These are phyloP conservation scores for Trichonephila clavata DNA, from an alignment of 1,140 invertebrate species.

Conservation along the genomic window DNA sequence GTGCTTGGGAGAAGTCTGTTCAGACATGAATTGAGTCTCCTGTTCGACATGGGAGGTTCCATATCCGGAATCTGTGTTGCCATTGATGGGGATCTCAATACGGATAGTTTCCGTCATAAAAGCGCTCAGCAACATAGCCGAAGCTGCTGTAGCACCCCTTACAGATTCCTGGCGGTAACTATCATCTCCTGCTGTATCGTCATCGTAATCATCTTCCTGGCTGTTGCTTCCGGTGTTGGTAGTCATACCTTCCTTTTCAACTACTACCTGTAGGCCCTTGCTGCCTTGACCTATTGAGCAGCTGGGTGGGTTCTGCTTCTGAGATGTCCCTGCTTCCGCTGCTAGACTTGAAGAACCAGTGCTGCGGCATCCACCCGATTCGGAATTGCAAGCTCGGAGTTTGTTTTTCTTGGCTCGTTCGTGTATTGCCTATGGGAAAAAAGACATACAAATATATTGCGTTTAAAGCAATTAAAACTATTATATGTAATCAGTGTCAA, in stretches of 20 bases:
- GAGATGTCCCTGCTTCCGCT: neutral
- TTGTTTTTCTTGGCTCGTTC: slow-evolving; percentile 57
- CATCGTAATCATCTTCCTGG: slow-evolving; percentile 77
- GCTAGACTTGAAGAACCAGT: slow-evolving; percentile 31
- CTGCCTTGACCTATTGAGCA: neutral
- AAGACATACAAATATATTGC: neutral
- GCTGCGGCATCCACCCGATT: slow-evolving; percentile 42
- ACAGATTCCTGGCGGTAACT: neutral
- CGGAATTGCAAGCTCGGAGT: slow-evolving; percentile 21
- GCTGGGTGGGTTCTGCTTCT: neutral
- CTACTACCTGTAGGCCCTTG: slow-evolving; percentile 53
- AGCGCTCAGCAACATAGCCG: slow-evolving; percentile 51
- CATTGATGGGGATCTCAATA: slow-evolving; percentile 85
- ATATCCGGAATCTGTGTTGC: slow-evolving; percentile 90
- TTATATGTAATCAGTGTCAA: no score
- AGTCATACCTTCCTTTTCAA: slow-evolving; percentile 67
- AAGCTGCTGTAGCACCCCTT: slow-evolving; percentile 32
- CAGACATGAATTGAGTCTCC: slow-evolving; percentile 43
- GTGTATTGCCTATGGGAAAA: slow-evolving; percentile 78
- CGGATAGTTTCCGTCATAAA: slow-evolving; percentile 66
- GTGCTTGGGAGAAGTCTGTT: slow-evolving; percentile 24
- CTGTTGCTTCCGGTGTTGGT: slow-evolving; percentile 75
- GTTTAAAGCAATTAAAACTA: neutral
- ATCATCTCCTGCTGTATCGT: slow-evolving; percentile 45
- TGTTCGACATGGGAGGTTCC: slow-evolving; percentile 85